These are phyloP conservation scores for Cantharis flavilabris DNA, from an alignment of 2,888 invertebrate species.

Conservation along the genomic window DNA sequence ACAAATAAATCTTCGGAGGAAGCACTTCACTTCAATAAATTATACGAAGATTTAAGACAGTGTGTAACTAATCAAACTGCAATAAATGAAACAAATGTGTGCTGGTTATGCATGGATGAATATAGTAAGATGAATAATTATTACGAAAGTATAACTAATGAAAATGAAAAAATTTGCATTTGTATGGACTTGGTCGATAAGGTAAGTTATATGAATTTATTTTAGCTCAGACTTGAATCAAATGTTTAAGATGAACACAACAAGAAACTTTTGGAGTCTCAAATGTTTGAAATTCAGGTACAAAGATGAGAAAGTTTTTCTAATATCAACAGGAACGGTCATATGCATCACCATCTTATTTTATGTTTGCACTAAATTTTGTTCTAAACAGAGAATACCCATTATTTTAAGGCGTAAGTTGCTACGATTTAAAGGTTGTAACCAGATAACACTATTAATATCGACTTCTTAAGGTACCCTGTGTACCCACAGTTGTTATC, in stretches of 20 bases:
- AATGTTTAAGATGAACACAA: conserved; percentile 65
- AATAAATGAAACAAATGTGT: conserved; percentile 53
- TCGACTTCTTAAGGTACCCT: too few species aligned
- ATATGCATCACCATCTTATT: conserved; percentile 61
- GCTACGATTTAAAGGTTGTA: background rate
- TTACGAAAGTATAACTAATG: conserved; percentile 63
- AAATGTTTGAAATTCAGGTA: conserved; percentile 63
- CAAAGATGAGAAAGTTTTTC: conserved; percentile 62
- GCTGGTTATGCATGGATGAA: conserved; percentile 60
- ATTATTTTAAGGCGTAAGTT: conserved; percentile 51
- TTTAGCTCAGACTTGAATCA: background rate
- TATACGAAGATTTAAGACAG: conserved; percentile 50
- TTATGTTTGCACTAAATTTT: conserved; percentile 61
- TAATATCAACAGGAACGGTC: conserved; percentile 60
- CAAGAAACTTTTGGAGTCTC: conserved; percentile 66
- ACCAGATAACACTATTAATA: too few species aligned
- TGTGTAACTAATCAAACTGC: conserved; percentile 54
- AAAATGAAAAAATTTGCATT: conserved; percentile 62
- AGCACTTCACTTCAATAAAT: conserved; percentile 45
- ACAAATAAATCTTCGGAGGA: conserved; percentile 55
- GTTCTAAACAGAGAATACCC: conserved; percentile 46
- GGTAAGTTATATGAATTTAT: conserved; percentile 54
- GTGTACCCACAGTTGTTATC: too few species aligned
- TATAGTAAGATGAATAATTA: conserved; percentile 62
- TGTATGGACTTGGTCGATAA: conserved; percentile 73